These are phyloP conservation scores for Leptinotarsa undecemlineata DNA, from an alignment of 1,140 invertebrate species.

Conservation along the genomic window DNA sequence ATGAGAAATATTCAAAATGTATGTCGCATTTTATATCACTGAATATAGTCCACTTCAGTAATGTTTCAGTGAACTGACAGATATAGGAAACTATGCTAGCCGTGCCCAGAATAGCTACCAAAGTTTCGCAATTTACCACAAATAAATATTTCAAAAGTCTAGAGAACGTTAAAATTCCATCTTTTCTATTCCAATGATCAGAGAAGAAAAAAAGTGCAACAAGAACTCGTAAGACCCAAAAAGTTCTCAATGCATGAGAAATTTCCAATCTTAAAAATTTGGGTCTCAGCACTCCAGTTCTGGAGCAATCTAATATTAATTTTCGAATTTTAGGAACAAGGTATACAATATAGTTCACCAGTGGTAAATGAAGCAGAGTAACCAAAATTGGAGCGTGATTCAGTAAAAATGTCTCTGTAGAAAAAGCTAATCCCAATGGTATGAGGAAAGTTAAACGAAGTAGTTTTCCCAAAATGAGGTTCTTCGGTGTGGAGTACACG, in stretches of 20 bases:
- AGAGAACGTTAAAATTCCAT: slow-evolving; percentile 47
- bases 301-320: slow-evolving; percentile 78
- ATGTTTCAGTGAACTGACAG: slow-evolving; percentile 84
- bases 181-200: slow-evolving; percentile 46
- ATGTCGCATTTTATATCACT: slow-evolving; percentile 86
- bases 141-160: slow-evolving; percentile 65
- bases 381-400: slow-evolving; percentile 72
- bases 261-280: slow-evolving; percentile 88
- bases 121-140: slow-evolving; percentile 87
- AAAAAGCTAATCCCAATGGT: slow-evolving; percentile 69
- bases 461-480: slow-evolving; percentile 65
- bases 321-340: slow-evolving; percentile 69
- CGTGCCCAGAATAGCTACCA: slow-evolving; percentile 87
- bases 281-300: slow-evolving; percentile 80
- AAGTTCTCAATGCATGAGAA: slow-evolving; percentile 81
- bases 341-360: slow-evolving; percentile 74
- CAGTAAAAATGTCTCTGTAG: slow-evolving; percentile 66
- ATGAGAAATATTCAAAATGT: slow-evolving; percentile 87
- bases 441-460: slow-evolving; percentile 71
- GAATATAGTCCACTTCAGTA: slow-evolving; percentile 84
- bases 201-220: slow-evolving; percentile 59
- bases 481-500: slow-evolving; percentile 69
- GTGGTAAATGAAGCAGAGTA: slow-evolving; percentile 68
- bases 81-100: slow-evolving; percentile 87
- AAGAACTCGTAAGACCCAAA: slow-evolving; percentile 80